Evolutionary conservation across 2,797 vertebrate species (phyloP).

Genomic region (Poecilia picta): DNA sequence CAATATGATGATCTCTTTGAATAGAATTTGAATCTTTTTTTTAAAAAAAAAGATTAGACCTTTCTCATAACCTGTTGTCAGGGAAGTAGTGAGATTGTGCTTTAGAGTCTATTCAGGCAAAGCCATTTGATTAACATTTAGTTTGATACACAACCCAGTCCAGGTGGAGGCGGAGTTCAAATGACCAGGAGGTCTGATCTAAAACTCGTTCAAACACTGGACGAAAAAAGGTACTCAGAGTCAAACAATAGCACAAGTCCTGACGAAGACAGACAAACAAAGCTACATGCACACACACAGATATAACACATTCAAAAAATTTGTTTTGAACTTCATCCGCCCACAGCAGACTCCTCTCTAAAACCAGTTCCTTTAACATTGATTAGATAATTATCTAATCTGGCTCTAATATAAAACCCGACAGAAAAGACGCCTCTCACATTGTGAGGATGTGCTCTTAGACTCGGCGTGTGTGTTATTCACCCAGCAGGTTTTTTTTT

Average conservation of each 20-base stretch:
- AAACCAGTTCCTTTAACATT: slow-evolving; percentile 10
- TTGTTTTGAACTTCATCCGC: background rate
- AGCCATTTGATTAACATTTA: background rate
- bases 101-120: background rate
- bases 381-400: background rate
- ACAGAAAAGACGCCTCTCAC: slow-evolving; percentile 1
- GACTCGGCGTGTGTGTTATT: slow-evolving; percentile 17
- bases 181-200: background rate
- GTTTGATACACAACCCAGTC: background rate
- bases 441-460: background rate
- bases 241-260: background rate
- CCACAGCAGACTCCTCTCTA: slow-evolving; percentile 8
- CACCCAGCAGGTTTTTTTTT: slow-evolving; percentile 18
- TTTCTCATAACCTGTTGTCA: background rate
- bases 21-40: too few relatives aligned
- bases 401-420: background rate
- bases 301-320: background rate
- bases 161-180: background rate
- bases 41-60: background rate
- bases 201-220: background rate
- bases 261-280: slow-evolving; percentile 5
- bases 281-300: background rate
- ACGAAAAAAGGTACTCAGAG: background rate
- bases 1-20: background rate
- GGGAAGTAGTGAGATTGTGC: background rate